These are phyloP conservation scores for Phaenicophaeus curvirostris DNA, from an alignment of 2,797 vertebrate species.

Conservation along the genomic window DNA sequence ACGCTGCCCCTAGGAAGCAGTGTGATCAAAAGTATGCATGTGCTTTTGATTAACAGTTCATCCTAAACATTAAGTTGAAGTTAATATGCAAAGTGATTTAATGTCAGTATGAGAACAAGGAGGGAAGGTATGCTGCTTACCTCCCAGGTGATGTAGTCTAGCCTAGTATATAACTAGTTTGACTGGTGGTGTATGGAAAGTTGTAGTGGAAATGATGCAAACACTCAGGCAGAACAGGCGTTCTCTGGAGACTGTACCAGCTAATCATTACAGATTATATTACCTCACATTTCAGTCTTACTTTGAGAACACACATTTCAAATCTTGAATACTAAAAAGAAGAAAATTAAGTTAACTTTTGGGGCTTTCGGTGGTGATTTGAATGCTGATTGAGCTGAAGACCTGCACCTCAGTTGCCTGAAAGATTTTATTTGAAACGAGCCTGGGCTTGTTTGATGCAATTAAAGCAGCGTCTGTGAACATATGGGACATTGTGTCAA, in stretches of 20 bases:
- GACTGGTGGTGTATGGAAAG: background rate
- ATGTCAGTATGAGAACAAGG: background rate
- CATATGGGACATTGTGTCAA: background rate
- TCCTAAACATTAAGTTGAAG: background rate
- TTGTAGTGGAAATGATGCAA: background rate
- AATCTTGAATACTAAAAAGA: background rate
- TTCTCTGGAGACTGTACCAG: background rate
- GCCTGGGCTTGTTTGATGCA: background rate
- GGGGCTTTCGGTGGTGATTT: fast-evolving
- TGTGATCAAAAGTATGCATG: background rate
- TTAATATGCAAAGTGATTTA: background rate
- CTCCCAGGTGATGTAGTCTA: background rate
- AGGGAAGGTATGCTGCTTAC: background rate
- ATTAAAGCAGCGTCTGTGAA: background rate
- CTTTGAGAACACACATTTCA: background rate
- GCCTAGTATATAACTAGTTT: background rate
- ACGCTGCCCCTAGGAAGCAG: background rate
- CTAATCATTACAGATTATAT: background rate
- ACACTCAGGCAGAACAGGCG: fast-evolving
- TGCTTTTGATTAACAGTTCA: background rate
- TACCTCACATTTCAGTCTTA: background rate
- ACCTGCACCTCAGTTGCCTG: background rate
- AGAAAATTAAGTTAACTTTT: background rate
- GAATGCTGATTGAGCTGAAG: background rate
- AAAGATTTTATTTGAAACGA: background rate